phyloP scores from a whole-genome alignment of 2,888 invertebrate genomes.

The Ichneumoninae sp. region DNA sequence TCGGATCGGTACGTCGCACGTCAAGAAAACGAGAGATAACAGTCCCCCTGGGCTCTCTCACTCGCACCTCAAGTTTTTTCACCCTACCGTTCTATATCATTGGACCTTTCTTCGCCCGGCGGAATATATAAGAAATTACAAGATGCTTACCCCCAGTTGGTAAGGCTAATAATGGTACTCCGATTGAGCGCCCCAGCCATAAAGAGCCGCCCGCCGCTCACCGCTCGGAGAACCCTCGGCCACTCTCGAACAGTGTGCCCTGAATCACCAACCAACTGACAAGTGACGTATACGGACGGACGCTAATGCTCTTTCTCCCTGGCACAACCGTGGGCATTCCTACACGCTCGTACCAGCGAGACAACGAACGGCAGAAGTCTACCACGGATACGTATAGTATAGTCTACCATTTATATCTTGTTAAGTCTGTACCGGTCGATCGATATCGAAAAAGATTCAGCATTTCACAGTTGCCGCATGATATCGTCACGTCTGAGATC shows the following conservation, averaged over 20 bases:
- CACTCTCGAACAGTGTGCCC: conserved; percentile 67
- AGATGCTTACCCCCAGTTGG: conserved; percentile 77
- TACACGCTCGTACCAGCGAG: conserved; percentile 71
- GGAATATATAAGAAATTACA: conserved; percentile 79
- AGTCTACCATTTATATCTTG: conserved; percentile 1
- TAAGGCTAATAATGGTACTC: conserved; percentile 77
- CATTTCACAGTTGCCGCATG: conserved; percentile 2
- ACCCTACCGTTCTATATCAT: conserved; percentile 54
- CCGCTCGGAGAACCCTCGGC: conserved; percentile 42
- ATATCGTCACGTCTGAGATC: conserved; percentile 3
- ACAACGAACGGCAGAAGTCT: conserved; percentile 46
- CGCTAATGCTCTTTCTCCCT: conserved; percentile 69
- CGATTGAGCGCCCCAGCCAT: conserved; percentile 69
- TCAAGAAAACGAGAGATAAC: conserved; percentile 72
- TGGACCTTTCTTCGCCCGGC: conserved; percentile 64
- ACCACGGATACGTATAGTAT: neutral
- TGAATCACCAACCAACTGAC: conserved; percentile 76
- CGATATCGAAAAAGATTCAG: neutral
- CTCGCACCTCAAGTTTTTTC: conserved; percentile 36
- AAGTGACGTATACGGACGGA: conserved; percentile 70
- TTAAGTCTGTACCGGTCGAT: conserved; percentile 59
- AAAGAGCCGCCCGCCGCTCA: conserved; percentile 68
- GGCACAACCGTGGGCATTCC: conserved; percentile 73
- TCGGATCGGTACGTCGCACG: conserved; percentile 75
- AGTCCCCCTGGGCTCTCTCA: conserved; percentile 29